These are phyloP conservation scores for Dromius quadrimaculatus DNA, from an alignment of 2,888 invertebrate species.

Conservation along the genomic window DNA sequence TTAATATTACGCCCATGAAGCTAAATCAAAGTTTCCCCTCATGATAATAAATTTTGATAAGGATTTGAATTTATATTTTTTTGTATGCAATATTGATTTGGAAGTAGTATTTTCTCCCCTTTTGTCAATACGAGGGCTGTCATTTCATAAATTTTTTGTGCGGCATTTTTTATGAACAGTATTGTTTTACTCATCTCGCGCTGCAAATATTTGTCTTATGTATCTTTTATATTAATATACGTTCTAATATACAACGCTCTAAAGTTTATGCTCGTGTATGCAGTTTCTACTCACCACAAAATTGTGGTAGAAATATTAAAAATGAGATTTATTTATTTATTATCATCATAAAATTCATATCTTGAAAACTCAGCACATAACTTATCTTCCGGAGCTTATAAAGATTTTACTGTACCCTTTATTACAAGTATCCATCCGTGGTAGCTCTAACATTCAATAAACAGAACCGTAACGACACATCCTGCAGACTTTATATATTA, in stretches of 20 bases:
- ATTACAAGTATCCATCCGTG: conserved; percentile 41
- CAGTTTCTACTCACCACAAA: conserved; percentile 3
- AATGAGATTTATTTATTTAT: conserved; percentile 27
- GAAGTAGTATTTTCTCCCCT: too few species aligned
- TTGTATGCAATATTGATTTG: too few species aligned
- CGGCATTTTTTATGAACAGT: too few species aligned
- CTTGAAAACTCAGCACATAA: conserved; percentile 21
- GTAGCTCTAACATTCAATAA: conserved; percentile 26
- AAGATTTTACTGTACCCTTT: conserved; percentile 42
- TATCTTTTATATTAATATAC: too few species aligned
- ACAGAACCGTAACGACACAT: conserved; percentile 38
- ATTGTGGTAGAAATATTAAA: conserved; percentile 30
- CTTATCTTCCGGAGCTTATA: conserved; percentile 26
- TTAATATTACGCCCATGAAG: conserved; percentile 47
- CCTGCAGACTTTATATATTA: conserved; percentile 14
- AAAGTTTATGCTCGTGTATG: conserved; percentile 9
- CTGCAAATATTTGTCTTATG: too few species aligned
- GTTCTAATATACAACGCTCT: too few species aligned
- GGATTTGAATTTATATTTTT: too few species aligned
- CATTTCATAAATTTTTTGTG: too few species aligned
- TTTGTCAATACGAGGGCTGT: too few species aligned
- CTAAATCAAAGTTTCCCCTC: conserved; percentile 42
- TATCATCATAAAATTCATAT: conserved; percentile 26
- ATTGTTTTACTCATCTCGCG: too few species aligned
- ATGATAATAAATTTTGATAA: too few species aligned